Conservation (phyloP, 1,140 invertebrate genomes). For the Solenopsis invicta region DNA sequence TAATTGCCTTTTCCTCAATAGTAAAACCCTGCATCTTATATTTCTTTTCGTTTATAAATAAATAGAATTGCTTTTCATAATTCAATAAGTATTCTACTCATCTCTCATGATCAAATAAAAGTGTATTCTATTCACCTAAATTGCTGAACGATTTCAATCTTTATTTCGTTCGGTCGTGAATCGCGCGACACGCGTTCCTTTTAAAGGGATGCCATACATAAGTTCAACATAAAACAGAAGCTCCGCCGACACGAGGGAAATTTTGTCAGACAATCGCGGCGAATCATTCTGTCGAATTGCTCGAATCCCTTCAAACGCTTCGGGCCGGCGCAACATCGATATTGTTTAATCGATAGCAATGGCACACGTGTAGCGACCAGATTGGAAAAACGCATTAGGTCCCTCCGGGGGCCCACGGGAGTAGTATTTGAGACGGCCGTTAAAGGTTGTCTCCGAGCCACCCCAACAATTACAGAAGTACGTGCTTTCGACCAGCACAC, state of each 20-base stretch:
- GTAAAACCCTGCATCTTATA: not conserved
- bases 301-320: slow-evolving; percentile 1
- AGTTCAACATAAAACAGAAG: not conserved
- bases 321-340: slow-evolving; percentile 12
- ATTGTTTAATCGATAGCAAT: slow-evolving; percentile 58
- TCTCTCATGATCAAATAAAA: not conserved
- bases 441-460: slow-evolving; percentile 77
- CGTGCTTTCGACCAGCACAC: slow-evolving; percentile 75
- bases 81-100: not conserved
- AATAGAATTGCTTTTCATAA: not conserved
- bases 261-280: not conserved
- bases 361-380: slow-evolving; percentile 44
- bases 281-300: not conserved
- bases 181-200: not conserved
- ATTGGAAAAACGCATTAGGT: slow-evolving; percentile 73
- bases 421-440: slow-evolving; percentile 77
- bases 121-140: not conserved
- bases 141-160: slow-evolving; percentile 17
- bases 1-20: no score
- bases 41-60: not conserved
- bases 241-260: not conserved
- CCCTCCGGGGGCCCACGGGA: slow-evolving; percentile 49
- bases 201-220: not conserved
- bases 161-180: slow-evolving; percentile 18
- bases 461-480: slow-evolving; percentile 83